Base-by-base conservation (phyloP, 2,888 invertebrate species). In the Xestia rhomboidea region DNA sequence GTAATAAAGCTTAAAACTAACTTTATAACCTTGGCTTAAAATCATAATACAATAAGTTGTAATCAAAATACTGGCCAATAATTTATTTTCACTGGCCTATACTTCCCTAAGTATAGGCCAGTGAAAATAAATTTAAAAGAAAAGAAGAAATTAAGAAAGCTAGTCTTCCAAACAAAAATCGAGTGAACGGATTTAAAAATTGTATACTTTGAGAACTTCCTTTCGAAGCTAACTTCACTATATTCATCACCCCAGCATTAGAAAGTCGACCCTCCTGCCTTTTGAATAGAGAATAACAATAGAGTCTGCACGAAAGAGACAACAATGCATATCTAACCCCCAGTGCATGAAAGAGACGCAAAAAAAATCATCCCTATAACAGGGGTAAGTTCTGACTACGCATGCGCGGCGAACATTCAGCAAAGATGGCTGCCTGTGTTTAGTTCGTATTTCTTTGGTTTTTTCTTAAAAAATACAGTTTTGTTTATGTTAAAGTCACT, bases 381-480 rank as follows among this genome's bases (percentile, higher is more conserved):
- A 91, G 83, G 94, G 94, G 91, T 91, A 88, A 89, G 84, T 86
- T 80, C 62, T 77, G 64, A 90, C 76, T 88, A 92, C 96, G 96
- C 96, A 93, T 94, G 96, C 93, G 92, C 88, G 87, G 88, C 83
- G 68, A 87, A 90, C 94, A 94, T 94, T 95, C 91, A 88, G 89
- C 87, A 92, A 96, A 96, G 89, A 96, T 96, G 96, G 96, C 96
- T 94, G 94, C 93, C 91, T 76, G 92, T 92, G 94, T 92, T 91
- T 86, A 90, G 90, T 89, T 88, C 79, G 78, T 87, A 91, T 93
- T 92, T 93, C 87, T 87, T 89, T 91, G 81, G 81, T 86, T 91
- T 89, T 85, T 76, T 13, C 3, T 62, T 73, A 51, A 30, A 77
- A 80, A 71, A 67, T 74, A 54, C 21, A n/a, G 57, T 71, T 74